Evolutionary conservation across 2,113 vertebrate genomes (phyloP).

Genomic region (Mormyrus lacerda): DNA sequence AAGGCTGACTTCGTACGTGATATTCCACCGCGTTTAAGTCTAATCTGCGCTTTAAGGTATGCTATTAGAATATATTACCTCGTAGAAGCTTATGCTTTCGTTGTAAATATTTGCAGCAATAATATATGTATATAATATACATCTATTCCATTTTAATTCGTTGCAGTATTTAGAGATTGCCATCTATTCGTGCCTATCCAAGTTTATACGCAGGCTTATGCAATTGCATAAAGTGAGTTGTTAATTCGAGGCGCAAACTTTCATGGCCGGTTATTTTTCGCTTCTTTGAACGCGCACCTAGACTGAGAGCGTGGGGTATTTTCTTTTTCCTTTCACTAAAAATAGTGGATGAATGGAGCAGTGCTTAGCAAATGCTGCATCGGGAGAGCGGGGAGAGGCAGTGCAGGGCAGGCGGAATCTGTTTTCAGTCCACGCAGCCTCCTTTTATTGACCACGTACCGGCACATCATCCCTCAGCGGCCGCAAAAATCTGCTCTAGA

Average conservation of each 20-base stretch:
- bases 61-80: neutral
- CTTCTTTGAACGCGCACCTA: neutral
- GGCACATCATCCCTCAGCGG: neutral
- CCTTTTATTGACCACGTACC: conserved; percentile 26
- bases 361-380: neutral
- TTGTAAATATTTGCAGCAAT: neutral
- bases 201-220: neutral
- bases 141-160: neutral
- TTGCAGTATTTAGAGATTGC: neutral
- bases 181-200: neutral
- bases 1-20: conserved; percentile 33
- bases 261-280: neutral
- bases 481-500: neutral
- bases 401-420: conserved; percentile 26
- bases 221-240: neutral
- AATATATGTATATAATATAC: neutral
- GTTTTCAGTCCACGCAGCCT: conserved; percentile 32
- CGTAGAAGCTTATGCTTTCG: neutral
- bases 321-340: neutral
- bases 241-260: conserved; percentile 17
- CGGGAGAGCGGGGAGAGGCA: conserved; percentile 1
- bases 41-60: neutral
- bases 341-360: neutral
- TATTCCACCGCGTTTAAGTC: neutral
- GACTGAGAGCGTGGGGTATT: neutral